phyloP scores from a whole-genome alignment of 2,888 invertebrate genomes.

The Lepidochrysops patricia region DNA sequence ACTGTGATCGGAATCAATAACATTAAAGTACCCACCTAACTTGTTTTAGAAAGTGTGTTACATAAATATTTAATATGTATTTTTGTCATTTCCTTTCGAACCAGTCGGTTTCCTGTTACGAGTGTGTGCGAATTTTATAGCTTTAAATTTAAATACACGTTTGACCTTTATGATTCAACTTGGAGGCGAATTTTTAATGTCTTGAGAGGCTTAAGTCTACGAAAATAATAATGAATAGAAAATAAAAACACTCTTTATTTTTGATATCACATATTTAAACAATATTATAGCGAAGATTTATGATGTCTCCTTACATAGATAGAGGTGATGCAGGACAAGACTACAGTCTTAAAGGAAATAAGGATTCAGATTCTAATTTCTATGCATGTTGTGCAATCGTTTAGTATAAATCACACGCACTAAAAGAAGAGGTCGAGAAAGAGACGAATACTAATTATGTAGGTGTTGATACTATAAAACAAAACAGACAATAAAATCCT shows the following conservation, averaged over 20 bases:
- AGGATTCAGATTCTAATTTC: neutral
- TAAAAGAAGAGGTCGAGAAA: neutral
- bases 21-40: slow-evolving; percentile 5
- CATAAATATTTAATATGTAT: slow-evolving; percentile 10
- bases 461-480: too few species aligned
- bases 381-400: neutral
- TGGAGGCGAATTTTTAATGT: neutral
- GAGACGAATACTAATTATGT: neutral
- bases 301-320: too few species aligned
- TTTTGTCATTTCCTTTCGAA: slow-evolving; percentile 12
- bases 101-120: slow-evolving; percentile 9
- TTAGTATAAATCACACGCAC: neutral
- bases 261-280: too few species aligned
- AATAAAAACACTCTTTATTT: neutral
- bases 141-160: slow-evolving; percentile 1
- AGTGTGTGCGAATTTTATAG: slow-evolving; percentile 9
- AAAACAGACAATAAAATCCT: too few species aligned
- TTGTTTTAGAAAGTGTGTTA: slow-evolving; percentile 12
- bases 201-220: neutral
- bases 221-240: neutral
- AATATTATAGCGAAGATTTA: too few species aligned
- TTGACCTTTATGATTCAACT: slow-evolving; percentile 5
- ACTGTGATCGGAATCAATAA: neutral
- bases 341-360: too few species aligned
- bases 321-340: too few species aligned